These are phyloP conservation scores for Todiramphus chloris DNA, from an alignment of 2,113 vertebrate species.

Conservation along the genomic window DNA sequence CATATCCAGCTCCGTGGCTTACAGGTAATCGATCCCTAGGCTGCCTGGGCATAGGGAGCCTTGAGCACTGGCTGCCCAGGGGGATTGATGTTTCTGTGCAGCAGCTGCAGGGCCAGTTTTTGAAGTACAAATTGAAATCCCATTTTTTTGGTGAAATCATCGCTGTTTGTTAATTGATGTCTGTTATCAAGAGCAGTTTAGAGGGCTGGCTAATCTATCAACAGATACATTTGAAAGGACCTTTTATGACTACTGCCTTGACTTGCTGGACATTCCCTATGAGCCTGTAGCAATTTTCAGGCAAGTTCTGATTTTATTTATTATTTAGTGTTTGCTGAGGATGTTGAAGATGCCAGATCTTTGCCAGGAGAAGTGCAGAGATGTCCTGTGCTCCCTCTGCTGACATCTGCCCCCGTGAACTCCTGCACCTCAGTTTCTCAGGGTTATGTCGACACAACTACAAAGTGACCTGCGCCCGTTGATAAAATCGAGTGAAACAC, in stretches of 20 bases:
- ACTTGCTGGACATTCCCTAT: not conserved
- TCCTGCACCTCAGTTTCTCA: not conserved
- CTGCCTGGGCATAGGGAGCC: not conserved
- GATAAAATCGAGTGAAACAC: not conserved
- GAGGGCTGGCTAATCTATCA: not conserved
- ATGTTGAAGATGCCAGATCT: not conserved
- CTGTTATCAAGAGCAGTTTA: not conserved
- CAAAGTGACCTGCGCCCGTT: not conserved
- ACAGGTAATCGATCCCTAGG: not conserved
- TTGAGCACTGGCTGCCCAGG: not conserved
- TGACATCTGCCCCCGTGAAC: not conserved
- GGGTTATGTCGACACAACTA: not conserved
- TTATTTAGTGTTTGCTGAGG: not conserved
- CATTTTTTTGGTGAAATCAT: not conserved
- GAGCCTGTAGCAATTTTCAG: not conserved
- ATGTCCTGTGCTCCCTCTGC: not conserved
- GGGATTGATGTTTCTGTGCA: not conserved
- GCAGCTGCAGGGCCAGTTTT: not conserved
- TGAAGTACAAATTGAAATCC: conserved; percentile 51
- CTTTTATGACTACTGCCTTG: not conserved
- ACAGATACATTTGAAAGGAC: not conserved
- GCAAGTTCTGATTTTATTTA: not conserved
- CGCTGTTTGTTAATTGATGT: conserved; percentile 10
- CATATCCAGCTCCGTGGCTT: not conserved
- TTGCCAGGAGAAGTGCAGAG: rapidly evolving